Base-by-base conservation (phyloP, 2,888 invertebrate genomes). In the Tenodera sinensis region DNA sequence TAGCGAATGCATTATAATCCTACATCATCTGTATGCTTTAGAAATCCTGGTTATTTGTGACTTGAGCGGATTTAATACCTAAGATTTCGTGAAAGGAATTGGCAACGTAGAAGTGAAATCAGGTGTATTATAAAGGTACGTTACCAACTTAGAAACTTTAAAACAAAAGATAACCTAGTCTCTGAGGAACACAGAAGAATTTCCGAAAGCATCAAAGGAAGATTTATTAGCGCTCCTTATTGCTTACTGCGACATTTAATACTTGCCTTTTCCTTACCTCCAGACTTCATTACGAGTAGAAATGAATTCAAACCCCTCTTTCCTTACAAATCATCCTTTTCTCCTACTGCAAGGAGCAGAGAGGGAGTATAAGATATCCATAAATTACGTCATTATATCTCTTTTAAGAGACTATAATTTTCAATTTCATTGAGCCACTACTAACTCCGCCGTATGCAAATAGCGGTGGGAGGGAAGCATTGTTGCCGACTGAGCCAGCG, bases 361-460 rank as follows among this genome's bases (percentile, higher is more conserved):
- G 81, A 7, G 28, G 81, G 34, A 25, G 27, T 82, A 34, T 87
- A 87, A 87, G 87, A 87, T 87, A 83, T 87, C 34, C 87, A 87
- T 87, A 87, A 87, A 87, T 87, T 87, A 83, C 83, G 34, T 28
- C 83, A 82, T 83, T 82, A 83, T 87, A 87, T 87, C 30, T 87
- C 87, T 83, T 86, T 87, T 34, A 87, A 82, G 34, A 87, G 87
- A 83, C 87, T 87, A 87, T 87, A 87, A 87, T 87, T 87, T 87
- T 87, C 87, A 87, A 83, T 87, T 87, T 87, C 87, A 87, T 87
- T 82, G 87, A 87, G 82, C 82, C 82, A 71, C 20, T 71, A 71
- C 20, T 71, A 71, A 71, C 54, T 25, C 54, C 3, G 85, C 54
- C 30, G 82, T 83, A 87, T 87, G 87, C 87, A 87, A 87, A 87